Evolutionary conservation across 2,113 vertebrate genomes (phyloP), one percentile per base, ranked within the genome.

Genomic region (Pionites leucogaster): DNA sequence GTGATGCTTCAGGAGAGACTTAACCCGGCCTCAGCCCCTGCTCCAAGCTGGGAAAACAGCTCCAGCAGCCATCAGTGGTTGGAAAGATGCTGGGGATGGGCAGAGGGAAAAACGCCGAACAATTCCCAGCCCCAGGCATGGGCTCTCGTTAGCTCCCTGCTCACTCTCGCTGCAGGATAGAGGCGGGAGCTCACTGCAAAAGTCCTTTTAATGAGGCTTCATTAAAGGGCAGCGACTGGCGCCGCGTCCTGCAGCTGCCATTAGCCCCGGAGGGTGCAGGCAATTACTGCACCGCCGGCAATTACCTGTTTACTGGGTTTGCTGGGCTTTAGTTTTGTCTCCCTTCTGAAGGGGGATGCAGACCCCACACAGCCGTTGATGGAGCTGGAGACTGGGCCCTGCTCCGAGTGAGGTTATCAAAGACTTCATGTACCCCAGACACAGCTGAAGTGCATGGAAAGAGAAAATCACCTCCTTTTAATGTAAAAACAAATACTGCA

Each of bases 21-120:
- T 19, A 4, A 35, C 23, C 53, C 4, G 5, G 29, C 17, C 33
- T 64, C 22, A 25, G 37, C 31, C 29, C 20, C 59, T 33, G 31
- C 69, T 90, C 33, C 13, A 50, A 50, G 31, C 1, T 62, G 85
- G n/a, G 49, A n/a, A 95, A 92, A 41, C 7, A 20, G 8, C 1
- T 2, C 7, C 8, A 72, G 41, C 1, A 11, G 33, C 8, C 13
- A 8, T 7, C 24, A 31, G 33, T 0, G 1, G n/a, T 7, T 42
- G 23, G 16, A 35, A 7, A 68, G 35, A 20, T 20, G 28, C 47
- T 22, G 35, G 31, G 10, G 53, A 6, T 4, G 18, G 10, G 16
- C 33, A 35, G 44, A 44, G 57, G 70, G 31, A 31, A 35, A 50
- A 57, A 42, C 2, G 0, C 31, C 3, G 1, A 59, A 33, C 9